Conservation (phyloP, 2,113 vertebrate genomes). For the Sander lucioperca region DNA sequence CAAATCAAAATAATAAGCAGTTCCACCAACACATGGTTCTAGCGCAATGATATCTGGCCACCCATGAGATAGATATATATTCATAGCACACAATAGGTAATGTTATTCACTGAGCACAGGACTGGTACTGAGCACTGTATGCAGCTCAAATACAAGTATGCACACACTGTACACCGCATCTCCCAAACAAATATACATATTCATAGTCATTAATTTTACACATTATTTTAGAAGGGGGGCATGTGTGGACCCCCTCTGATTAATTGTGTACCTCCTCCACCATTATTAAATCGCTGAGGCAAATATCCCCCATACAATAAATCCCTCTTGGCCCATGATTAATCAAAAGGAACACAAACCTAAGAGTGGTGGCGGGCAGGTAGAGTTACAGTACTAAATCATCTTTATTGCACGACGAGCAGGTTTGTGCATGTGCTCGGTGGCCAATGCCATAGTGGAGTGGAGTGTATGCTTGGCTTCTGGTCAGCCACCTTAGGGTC, state of each 20-base stretch:
- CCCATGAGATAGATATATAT: slow-evolving; percentile 57
- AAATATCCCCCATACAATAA: slow-evolving; percentile 86
- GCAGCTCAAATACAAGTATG: slow-evolving; percentile 31
- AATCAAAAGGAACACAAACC: slow-evolving; percentile 84
- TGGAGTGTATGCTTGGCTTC: slow-evolving; percentile 43
- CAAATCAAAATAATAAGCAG: slow-evolving; percentile 55
- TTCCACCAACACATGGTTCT: slow-evolving; percentile 25
- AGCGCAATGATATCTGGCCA: slow-evolving; percentile 46
- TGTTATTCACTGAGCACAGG: slow-evolving; percentile 28
- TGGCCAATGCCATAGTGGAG: slow-evolving; percentile 51
- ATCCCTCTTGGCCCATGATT: slow-evolving; percentile 85
- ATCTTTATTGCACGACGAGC: slow-evolving; percentile 81
- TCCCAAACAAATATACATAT: slow-evolving; percentile 85
- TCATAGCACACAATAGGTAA: slow-evolving; percentile 37
- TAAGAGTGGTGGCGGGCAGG: slow-evolving; percentile 81
- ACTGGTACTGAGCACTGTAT: slow-evolving; percentile 12
- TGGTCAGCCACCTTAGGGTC: slow-evolving; percentile 68
- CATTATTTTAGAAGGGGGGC: slow-evolving; percentile 73
- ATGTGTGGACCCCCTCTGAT: slow-evolving; percentile 77
- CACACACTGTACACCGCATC: slow-evolving; percentile 38
- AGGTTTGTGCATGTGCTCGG: slow-evolving; percentile 63
- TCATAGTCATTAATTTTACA: slow-evolving; percentile 86
- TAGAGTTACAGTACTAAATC: slow-evolving; percentile 83
- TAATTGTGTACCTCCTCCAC: slow-evolving; percentile 83
- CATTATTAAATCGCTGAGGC: slow-evolving; percentile 89